Evolutionary conservation across 92 coral and sea anemone species (phyloP), one percentile per base, ranked within the genome.

Genomic region (Nematostella vectensis): DNA sequence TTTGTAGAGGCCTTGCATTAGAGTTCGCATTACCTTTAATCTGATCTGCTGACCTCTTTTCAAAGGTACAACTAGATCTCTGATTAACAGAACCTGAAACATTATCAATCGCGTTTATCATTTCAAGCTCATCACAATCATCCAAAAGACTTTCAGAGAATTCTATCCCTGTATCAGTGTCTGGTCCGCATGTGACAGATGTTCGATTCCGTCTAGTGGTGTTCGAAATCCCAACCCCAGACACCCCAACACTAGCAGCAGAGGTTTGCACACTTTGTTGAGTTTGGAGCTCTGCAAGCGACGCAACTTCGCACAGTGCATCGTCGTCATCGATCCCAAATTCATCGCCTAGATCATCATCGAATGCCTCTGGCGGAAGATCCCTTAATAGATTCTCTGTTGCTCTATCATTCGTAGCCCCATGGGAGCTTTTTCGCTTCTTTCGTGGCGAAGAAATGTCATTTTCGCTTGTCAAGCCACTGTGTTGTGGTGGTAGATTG

Each of bases 361-460:
- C 95, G 62, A 85, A 85, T 31, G 78, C 88, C 58, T 76, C 80
- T 3, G 40, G 62, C 15, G 94, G 88, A 1, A 85, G 67, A 58
- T 71, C 81, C 30, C 75, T 74, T 56, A 80, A 79, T 1, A 68
- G 71, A 20, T 81, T 81, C 30, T 78, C 78, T 0, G 69, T 78
- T 31, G 78, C 84, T 8, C 37, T 50, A 29, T 76, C 88, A 40
- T 36, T 65, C 27, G 55, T 54, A 65, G 26, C 39, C 19, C 69
- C 65, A 58, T 84, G 61, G 1, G 80, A 74, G 49, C 62, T 61
- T 59, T 62, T 77, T 25, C 71, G 17, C 69, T 69, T 77, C 52
- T 82, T 82, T 17, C 69, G 48, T 36, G 84, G 86, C 10, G 83
- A 61, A 1, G 63, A 48, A 54, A 49, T 21, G 0, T 49, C 21